Evolutionary conservation across 2,113 vertebrate genomes (phyloP), one percentile per base, ranked within the genome.

Genomic region (Eublepharis macularius): DNA sequence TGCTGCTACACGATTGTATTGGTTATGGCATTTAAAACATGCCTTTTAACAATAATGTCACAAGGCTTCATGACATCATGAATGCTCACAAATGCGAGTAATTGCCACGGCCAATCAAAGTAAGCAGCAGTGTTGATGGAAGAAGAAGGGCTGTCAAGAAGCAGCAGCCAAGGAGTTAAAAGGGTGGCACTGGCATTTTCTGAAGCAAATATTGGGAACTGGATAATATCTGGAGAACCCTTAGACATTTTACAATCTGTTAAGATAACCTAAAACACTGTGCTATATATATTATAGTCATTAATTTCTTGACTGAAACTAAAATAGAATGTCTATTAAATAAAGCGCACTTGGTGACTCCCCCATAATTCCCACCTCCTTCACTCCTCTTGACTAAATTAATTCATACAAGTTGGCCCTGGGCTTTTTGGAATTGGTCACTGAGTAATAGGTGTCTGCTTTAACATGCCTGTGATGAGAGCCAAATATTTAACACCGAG

Each of bases 381-480:
- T 32, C 39, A 47, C 21, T 86, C 88, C 75, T 72, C 2, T 1
- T 81, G 82, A 76, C 29, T 85, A 85, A 93, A 36, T 65, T 84
- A 43, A 81, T 86, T 90, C 80, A 88, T 78, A 85, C 87, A 91
- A 34, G 57, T 79, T 85, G 84, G 90, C 95, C 95, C 85, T 47
- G 75, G 88, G 95, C 93, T 87, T 57, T 82, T 49, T 65, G 90
- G 87, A 91, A 80, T 79, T 94, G 24, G 83, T 92, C 92, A 91
- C 82, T 60, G 88, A 91, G 80, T 93, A 91, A 91, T 45, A 65
- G 60, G 11, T 63, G 47, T 84, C 72, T 94, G 95, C 95, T 91
- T 84, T 88, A 93, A 91, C 93, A 91, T 81, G 92, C 86, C 86
- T 83, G 32, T 80, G 75, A 82, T 92, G 87, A 82, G 78, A 94